phyloP scores from a whole-genome alignment of 2,797 vertebrate genomes.

The Cetoscarus ocellatus region DNA sequence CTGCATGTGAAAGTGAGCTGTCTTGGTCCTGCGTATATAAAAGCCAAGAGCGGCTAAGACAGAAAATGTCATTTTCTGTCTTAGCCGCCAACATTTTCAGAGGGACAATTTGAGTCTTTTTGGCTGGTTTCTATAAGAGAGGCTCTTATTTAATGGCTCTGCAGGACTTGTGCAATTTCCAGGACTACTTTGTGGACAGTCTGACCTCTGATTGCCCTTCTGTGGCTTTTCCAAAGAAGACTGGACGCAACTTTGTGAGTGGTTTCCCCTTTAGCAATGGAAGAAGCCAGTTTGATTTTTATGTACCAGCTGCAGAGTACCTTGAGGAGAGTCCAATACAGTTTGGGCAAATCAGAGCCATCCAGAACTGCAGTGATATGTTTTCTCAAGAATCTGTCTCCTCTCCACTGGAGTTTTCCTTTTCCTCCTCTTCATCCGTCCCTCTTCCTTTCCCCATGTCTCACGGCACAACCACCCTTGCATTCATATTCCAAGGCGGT shows the following conservation, averaged over 20 bases:
- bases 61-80: neutral
- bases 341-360: slow-evolving; percentile 74
- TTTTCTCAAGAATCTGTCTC: slow-evolving; percentile 35
- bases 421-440: slow-evolving; percentile 51
- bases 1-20: slow-evolving; percentile 13
- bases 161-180: slow-evolving; percentile 79
- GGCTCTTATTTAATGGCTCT: slow-evolving; percentile 77
- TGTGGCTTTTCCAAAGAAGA: slow-evolving; percentile 36
- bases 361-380: slow-evolving; percentile 18
- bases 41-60: slow-evolving; percentile 13
- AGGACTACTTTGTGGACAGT: slow-evolving; percentile 45
- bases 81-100: slow-evolving; percentile 1
- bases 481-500: slow-evolving; percentile 88
- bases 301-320: slow-evolving; percentile 75
- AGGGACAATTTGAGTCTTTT: neutral
- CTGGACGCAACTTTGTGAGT: slow-evolving; percentile 5
- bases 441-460: slow-evolving; percentile 82
- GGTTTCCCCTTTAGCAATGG: slow-evolving; percentile 23
- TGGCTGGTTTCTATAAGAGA: neutral
- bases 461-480: slow-evolving; percentile 92
- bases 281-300: slow-evolving; percentile 68
- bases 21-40: slow-evolving; percentile 59
- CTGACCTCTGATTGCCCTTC: slow-evolving; percentile 10
- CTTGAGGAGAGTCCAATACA: slow-evolving; percentile 76
- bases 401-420: slow-evolving; percentile 26